phyloP scores from a whole-genome alignment of 2,797 vertebrate species.

The Macropodus opercularis region DNA sequence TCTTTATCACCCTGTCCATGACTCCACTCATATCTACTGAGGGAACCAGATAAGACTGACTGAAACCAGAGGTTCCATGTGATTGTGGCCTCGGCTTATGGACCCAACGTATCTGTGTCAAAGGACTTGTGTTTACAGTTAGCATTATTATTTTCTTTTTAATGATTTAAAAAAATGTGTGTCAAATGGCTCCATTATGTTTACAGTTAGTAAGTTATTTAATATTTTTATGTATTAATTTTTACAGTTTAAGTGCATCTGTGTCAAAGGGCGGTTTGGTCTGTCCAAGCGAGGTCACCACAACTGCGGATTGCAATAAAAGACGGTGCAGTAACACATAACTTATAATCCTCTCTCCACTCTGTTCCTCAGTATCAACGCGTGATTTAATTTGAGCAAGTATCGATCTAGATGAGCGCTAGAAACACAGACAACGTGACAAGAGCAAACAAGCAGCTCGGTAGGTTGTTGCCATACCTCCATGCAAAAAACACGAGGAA shows the following conservation, averaged over 20 bases:
- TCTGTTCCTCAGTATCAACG: neutral
- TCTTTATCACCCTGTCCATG: constrained; percentile 27
- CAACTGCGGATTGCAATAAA: no score
- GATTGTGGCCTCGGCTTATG: constrained; percentile 32
- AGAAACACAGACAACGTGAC: neutral
- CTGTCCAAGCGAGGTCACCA: no score
- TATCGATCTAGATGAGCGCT: neutral
- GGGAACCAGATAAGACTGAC: constrained; percentile 29
- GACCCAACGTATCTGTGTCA: constrained; percentile 32
- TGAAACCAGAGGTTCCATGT: neutral
- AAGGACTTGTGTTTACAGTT: constrained; percentile 21
- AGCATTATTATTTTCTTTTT: no score
- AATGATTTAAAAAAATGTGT: constrained; percentile 28
- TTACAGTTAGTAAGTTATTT: neutral
- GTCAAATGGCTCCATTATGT: constrained; percentile 36
- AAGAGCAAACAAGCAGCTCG: neutral
- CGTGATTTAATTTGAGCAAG: neutral
- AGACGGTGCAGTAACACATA: no score
- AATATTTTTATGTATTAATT: no score
- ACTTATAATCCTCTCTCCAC: no score
- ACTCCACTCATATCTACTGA: constrained; percentile 29
- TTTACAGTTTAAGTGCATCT: constrained; percentile 26
- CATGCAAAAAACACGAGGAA: constrained; percentile 88
- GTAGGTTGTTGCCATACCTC: constrained; percentile 82
- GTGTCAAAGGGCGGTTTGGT: constrained; percentile 40